phyloP scores from a whole-genome alignment of 2,113 vertebrate genomes.

The Oreocharis arfaki region DNA sequence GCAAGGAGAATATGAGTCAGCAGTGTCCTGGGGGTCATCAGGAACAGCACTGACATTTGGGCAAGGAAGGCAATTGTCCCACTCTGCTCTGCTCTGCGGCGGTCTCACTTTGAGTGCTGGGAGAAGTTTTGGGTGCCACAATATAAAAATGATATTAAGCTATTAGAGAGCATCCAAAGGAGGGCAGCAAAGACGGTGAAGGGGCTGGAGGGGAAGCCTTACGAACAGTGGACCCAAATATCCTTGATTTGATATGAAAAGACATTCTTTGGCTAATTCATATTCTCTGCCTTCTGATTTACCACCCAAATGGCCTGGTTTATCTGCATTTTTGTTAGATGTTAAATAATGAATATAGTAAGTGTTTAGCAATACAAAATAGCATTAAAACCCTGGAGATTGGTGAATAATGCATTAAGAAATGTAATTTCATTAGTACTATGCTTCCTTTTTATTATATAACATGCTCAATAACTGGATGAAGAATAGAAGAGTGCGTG shows the following conservation, averaged over 20 bases:
- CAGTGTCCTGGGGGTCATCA: neutral
- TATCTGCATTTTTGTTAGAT: constrained; percentile 12
- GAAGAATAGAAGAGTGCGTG: neutral
- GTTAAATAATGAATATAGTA: constrained; percentile 39
- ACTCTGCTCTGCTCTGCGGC: accelerated
- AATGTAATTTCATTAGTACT: constrained; percentile 25
- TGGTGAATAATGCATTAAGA: constrained; percentile 54
- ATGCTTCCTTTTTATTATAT: neutral
- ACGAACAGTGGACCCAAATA: no score
- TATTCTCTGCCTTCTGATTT: neutral
- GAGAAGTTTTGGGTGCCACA: neutral
- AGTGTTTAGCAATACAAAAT: constrained; percentile 28
- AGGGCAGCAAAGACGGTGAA: neutral
- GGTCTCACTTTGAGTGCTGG: accelerated
- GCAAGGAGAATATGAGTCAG: neutral
- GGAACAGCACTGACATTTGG: accelerated
- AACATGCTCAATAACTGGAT: neutral
- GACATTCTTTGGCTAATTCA: neutral
- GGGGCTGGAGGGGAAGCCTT: neutral
- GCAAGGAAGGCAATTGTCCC: neutral
- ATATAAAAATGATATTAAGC: neutral
- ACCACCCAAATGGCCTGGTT: constrained; percentile 22
- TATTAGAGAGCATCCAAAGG: neutral
- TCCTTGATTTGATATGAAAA: neutral
- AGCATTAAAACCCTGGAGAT: neutral